phyloP scores from a whole-genome alignment of 2,113 vertebrate genomes.

The human region DNA sequence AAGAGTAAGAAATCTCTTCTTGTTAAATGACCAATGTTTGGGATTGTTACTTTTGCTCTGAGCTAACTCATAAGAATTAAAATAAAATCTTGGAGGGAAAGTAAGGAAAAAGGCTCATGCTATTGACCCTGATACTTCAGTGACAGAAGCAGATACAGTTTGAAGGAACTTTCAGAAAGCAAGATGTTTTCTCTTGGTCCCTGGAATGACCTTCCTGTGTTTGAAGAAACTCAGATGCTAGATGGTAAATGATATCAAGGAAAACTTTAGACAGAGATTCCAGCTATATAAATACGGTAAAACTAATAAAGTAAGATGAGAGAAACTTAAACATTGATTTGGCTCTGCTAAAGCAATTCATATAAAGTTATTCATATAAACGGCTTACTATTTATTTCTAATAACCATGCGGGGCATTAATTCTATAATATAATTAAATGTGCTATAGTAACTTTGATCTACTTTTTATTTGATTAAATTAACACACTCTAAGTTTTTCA shows the following conservation, averaged over 20 bases:
- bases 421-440: slow-evolving; percentile 44
- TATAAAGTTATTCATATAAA: slow-evolving; percentile 24
- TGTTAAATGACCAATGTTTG: background rate
- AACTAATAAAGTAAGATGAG: slow-evolving; percentile 36
- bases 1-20: background rate
- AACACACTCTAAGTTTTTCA: slow-evolving; percentile 6
- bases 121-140: background rate
- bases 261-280: background rate
- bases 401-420: slow-evolving; percentile 12
- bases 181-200: background rate
- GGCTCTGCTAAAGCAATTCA: slow-evolving; percentile 11
- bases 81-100: background rate
- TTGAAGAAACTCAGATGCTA: background rate
- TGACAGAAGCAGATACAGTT: background rate
- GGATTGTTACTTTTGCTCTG: background rate
- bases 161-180: background rate
- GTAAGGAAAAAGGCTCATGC: background rate
- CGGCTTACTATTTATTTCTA: slow-evolving; percentile 34
- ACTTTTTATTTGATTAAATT: slow-evolving; percentile 55
- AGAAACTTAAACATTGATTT: slow-evolving; percentile 48
- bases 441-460: slow-evolving; percentile 56
- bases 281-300: background rate
- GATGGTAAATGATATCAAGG: background rate
- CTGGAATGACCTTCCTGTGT: background rate
- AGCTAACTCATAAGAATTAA: background rate